Conservation (phyloP, 2,797 vertebrate genomes). For the Phyllotis vaccarum region DNA sequence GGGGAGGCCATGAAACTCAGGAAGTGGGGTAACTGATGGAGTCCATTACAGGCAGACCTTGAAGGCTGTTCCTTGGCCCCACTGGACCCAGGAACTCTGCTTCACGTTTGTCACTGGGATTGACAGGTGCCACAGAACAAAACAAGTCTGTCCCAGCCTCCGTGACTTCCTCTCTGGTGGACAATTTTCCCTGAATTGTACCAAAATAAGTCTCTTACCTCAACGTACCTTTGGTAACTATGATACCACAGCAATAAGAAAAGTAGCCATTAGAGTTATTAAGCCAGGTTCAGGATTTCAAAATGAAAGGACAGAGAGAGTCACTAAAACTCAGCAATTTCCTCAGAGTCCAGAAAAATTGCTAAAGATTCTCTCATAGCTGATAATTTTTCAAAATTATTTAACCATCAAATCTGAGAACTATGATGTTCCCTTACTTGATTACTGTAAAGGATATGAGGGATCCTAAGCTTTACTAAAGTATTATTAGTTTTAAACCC, state of each 20-base stretch:
- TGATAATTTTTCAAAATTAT: neutral
- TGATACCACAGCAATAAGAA: neutral
- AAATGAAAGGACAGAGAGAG: neutral
- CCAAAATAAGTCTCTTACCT: too few relatives aligned
- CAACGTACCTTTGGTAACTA: neutral
- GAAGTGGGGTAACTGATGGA: neutral
- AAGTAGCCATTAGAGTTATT: too few relatives aligned
- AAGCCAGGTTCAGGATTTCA: neutral
- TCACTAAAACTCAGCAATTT: neutral
- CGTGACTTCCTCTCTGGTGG: neutral
- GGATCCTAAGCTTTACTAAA: neutral
- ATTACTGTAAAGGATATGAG: neutral
- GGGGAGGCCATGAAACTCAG: neutral
- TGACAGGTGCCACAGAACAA: neutral
- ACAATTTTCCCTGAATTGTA: neutral
- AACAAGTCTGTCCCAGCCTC: neutral
- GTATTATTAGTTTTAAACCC: neutral
- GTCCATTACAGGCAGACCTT: neutral
- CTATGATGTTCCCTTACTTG: neutral
- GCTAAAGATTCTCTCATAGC: neutral
- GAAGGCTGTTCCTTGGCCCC: too few relatives aligned
- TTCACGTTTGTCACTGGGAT: neutral
- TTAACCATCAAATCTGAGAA: slow-evolving; percentile 22
- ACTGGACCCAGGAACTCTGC: neutral
- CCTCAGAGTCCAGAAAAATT: neutral